A percentile compares a stretch with the other conserved stretches of the same genome.
Evolutionary conservation across 2,113 vertebrate species (phyloP).

Genomic region (Tympanuchus pallidicinctus): DNA sequence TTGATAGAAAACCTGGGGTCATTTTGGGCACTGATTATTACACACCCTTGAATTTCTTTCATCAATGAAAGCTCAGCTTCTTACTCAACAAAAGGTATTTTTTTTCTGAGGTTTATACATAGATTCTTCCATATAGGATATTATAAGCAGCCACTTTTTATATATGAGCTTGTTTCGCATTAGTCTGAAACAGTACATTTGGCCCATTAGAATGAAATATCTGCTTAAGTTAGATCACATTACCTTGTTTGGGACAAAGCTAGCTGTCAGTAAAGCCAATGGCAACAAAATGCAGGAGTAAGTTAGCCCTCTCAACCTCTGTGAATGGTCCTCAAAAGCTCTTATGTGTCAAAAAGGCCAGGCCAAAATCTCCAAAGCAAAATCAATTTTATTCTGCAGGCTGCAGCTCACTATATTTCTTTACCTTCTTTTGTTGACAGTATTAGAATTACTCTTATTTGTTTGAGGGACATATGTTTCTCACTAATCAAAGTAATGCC

Average conservation of each 20-base stretch:
- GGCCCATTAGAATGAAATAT: neutral
- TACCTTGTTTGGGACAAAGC: neutral
- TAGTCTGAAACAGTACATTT: neutral
- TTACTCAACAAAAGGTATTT: slow-evolving; percentile 6
- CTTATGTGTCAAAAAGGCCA: neutral
- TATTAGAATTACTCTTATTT: neutral
- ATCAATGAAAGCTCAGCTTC: slow-evolving; percentile 28
- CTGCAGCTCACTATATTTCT: neutral
- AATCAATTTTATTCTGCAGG: neutral
- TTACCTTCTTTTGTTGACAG: neutral
- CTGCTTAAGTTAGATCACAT: neutral
- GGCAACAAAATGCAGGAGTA: neutral
- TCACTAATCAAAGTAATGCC: neutral
- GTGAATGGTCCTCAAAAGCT: neutral
- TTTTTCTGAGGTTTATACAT: neutral
- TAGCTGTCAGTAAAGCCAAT: neutral
- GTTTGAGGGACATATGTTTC: neutral
- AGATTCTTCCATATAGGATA: neutral
- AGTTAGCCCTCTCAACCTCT: neutral
- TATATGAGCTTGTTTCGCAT: neutral
- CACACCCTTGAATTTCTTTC: slow-evolving; percentile 43
- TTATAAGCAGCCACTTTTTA: neutral
- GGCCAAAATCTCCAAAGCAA: neutral
- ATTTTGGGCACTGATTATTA: slow-evolving; percentile 46
- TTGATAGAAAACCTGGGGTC: slow-evolving; percentile 47